phyloP scores from a whole-genome alignment of 2,888 invertebrate genomes.

The Callimorpha dominula region DNA sequence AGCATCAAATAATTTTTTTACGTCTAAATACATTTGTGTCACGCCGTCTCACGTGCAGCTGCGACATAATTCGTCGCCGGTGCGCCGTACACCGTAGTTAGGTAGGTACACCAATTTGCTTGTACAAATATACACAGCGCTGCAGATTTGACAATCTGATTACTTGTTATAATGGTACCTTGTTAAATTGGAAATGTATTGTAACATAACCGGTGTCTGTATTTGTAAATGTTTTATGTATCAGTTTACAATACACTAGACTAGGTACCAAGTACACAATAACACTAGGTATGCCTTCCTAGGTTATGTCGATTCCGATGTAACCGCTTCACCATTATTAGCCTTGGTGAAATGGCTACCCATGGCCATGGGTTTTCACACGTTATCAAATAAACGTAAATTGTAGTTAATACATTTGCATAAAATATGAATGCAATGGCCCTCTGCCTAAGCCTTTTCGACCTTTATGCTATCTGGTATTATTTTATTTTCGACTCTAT shows the following conservation, averaged over 20 bases:
- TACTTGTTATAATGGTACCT: constrained; percentile 36
- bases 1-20: neutral
- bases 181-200: constrained; percentile 31
- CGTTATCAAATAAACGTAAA: too few species aligned
- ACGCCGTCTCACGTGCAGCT: constrained; percentile 31
- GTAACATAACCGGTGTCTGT: neutral
- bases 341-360: too few species aligned
- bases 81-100: constrained; percentile 34
- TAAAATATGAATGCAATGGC: too few species aligned
- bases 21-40: constrained; percentile 24
- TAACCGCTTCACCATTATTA: too few species aligned
- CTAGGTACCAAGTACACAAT: neutral
- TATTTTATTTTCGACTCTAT: too few species aligned
- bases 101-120: constrained; percentile 57
- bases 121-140: constrained; percentile 55
- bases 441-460: too few species aligned
- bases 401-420: too few species aligned
- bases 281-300: neutral
- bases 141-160: constrained; percentile 39
- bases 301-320: too few species aligned
- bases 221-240: neutral
- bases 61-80: constrained; percentile 34
- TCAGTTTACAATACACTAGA: neutral
- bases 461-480: too few species aligned
- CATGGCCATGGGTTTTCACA: too few species aligned